Evolutionary conservation across 1,140 invertebrate genomes (phyloP), one percentile per base, ranked within the genome.

Genomic region (Antheraea mylitta): DNA sequence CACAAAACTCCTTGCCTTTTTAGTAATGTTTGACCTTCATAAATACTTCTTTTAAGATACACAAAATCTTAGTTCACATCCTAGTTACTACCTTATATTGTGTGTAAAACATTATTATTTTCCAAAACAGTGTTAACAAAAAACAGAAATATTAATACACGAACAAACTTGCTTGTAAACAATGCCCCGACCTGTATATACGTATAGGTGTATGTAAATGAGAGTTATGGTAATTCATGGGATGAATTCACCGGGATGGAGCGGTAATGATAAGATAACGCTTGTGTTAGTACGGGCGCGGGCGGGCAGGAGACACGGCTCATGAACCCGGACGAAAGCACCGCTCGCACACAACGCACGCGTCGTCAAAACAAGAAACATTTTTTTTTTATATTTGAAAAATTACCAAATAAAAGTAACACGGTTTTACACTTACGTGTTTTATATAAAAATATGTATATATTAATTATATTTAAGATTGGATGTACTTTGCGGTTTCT

Each of bases 241-340:
- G 79, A 30, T 30, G 22, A 4, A 30, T 30, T 30, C 22, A 30
- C 74, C 75, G 81, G 83, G 82, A 87, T 83, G 80, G 81, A 80
- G 79, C 78, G 78, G 83, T 78, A 78, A 83, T 83, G 87, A 89
- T 91, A 91, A 89, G 89, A 89, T 88, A 90, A 85, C 85, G 85
- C 79, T 83, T 82, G 84, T 85, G 83, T 87, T 82, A 53, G 45
- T 16, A 0, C 38, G 78, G 70, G 60, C 76, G 53, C 69, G 70
- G 71, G 53, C 69, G 70, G 71, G 75, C 79, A 81, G 86, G 87
- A 89, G 85, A 86, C 81, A 89, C 81, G 86, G 68, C 79, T 79
- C 79, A 79, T 75, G 81, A 75, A 71, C 73, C 68, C 19, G 64
- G 64, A 67, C 68, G 70, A 13, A 45, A 67, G 64, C 66, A 72